A percentile compares a stretch with the other conserved stretches of the same genome.
Conservation (phyloP, 2,888 invertebrate genomes). For the Conchocele bisecta region DNA sequence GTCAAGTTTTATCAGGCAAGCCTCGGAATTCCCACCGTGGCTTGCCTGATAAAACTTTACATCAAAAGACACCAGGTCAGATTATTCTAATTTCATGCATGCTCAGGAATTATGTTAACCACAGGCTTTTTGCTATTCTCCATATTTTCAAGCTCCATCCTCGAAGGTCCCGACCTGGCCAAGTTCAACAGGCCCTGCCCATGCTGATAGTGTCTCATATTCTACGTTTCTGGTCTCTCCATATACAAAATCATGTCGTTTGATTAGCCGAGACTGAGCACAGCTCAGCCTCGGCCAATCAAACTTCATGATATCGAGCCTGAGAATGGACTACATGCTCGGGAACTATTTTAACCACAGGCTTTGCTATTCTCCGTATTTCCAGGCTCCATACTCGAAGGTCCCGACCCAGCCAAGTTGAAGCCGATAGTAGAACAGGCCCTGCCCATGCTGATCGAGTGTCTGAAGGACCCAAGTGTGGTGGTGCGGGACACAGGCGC, state of each 20-base stretch:
- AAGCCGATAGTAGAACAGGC: slow-evolving; percentile 98
- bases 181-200: slow-evolving; percentile 97
- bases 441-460: slow-evolving; percentile 96
- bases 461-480: slow-evolving; percentile 97
- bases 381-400: slow-evolving; percentile 90
- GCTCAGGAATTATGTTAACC: neutral
- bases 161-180: slow-evolving; percentile 94
- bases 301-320: no score
- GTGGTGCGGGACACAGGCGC: slow-evolving; percentile 98
- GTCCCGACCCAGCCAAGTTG: slow-evolving; percentile 92
- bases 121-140: no score
- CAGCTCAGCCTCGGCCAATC: no score
- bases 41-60: no score
- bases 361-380: no score
- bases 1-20: neutral
- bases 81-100: no score
- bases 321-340: no score
- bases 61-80: no score
- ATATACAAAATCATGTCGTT: neutral
- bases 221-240: neutral
- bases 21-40: neutral
- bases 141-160: slow-evolving; percentile 86
- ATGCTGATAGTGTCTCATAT: slow-evolving; percentile 92
- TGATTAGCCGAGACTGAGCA: no score
- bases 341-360: neutral